phyloP scores from a whole-genome alignment of 2,797 vertebrate species.

The Syngnathus rostellatus region DNA sequence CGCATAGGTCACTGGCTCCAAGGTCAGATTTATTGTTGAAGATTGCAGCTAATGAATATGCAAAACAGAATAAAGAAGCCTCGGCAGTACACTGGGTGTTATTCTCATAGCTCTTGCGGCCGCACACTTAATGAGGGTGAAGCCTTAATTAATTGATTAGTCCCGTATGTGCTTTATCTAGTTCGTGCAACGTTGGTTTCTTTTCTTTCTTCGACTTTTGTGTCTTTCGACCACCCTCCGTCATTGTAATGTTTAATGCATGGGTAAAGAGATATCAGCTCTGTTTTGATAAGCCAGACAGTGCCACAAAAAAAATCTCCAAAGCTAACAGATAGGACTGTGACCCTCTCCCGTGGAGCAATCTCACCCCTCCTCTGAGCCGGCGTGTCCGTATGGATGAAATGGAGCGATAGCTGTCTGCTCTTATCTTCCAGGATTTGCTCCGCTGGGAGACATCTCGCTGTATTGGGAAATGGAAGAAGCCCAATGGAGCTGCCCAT shows the following conservation, averaged over 20 bases:
- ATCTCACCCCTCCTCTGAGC: slow-evolving; percentile 43
- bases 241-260: slow-evolving; percentile 30
- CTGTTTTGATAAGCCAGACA: slow-evolving; percentile 45
- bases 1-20: slow-evolving; percentile 51
- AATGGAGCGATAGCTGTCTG: slow-evolving; percentile 61
- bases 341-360: slow-evolving; percentile 42
- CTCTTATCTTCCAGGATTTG: slow-evolving; percentile 58
- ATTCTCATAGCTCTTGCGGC: slow-evolving; percentile 44
- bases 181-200: slow-evolving; percentile 1
- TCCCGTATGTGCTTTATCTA: slow-evolving; percentile 15
- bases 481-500: slow-evolving; percentile 38
- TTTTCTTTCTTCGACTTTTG: neutral
- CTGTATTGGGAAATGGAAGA: slow-evolving; percentile 43
- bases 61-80: slow-evolving; percentile 42
- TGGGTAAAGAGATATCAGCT: slow-evolving; percentile 53
- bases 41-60: slow-evolving; percentile 57
- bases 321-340: slow-evolving; percentile 40
- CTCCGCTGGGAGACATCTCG: slow-evolving; percentile 55
- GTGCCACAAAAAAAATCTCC: slow-evolving; percentile 38
- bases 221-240: slow-evolving; percentile 1
- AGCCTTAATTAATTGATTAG: slow-evolving; percentile 24
- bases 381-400: slow-evolving; percentile 48
- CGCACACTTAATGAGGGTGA: slow-evolving; percentile 56
- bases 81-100: slow-evolving; percentile 41
- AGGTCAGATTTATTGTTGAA: slow-evolving; percentile 49